Percentiles rank a stretch among this genome's conserved stretches.
Conservation (phyloP, 2,113 vertebrate species). For the Pogona vitticeps region DNA sequence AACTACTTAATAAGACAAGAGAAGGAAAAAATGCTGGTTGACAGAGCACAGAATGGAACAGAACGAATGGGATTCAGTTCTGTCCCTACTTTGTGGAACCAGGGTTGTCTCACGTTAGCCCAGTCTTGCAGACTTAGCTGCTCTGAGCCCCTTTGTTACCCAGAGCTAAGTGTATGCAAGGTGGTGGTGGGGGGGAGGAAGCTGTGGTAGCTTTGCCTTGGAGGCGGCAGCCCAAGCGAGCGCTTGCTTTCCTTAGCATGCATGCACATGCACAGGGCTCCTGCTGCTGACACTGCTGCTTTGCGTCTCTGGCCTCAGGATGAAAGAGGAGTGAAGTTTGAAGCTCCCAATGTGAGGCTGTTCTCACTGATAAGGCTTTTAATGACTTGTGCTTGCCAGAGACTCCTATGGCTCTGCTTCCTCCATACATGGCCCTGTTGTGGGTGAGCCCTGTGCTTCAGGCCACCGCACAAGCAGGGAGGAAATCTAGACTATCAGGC, state of each 20-base stretch:
- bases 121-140: neutral
- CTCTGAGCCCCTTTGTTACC: neutral
- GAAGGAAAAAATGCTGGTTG: neutral
- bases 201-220: neutral
- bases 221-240: neutral
- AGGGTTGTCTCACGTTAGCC: neutral
- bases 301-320: neutral
- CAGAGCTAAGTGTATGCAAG: neutral
- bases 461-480: neutral
- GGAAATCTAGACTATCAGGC: neutral
- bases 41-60: neutral
- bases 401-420: neutral
- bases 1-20: neutral
- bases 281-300: neutral
- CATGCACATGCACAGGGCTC: neutral
- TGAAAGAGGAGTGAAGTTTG: conserved; percentile 8
- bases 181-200: neutral
- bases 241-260: neutral
- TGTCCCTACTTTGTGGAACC: neutral
- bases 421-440: neutral
- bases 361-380: neutral
- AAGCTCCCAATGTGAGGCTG: neutral
- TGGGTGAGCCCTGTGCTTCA: neutral
- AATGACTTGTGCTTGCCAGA: neutral
- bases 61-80: neutral